These are phyloP conservation scores for Parauchenoglanis ngamensis DNA, from an alignment of 2,797 vertebrate genomes.

Conservation along the genomic window DNA sequence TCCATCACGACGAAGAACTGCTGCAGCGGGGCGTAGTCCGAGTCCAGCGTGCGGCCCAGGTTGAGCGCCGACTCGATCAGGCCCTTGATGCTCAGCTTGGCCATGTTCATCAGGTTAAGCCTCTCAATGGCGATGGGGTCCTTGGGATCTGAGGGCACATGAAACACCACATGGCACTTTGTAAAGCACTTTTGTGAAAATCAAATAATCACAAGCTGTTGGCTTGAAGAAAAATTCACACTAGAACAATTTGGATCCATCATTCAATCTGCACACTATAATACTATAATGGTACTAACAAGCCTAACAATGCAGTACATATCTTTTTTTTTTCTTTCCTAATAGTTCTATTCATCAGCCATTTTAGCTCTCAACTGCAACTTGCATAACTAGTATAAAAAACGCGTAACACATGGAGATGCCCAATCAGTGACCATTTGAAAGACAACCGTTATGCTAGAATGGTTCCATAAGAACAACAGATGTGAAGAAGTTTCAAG, in stretches of 20 bases:
- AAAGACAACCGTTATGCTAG: not conserved
- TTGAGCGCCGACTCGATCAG: conserved; percentile 96
- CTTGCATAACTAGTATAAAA: not conserved
- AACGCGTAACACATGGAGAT: not conserved
- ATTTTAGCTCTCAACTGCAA: not conserved
- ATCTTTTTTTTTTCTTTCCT: not conserved
- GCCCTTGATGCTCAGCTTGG: conserved; percentile 97
- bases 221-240: not conserved
- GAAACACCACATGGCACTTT: conserved; percentile 2
- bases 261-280: not conserved
- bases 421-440: not conserved
- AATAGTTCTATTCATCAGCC: not conserved
- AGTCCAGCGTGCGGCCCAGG: conserved; percentile 93
- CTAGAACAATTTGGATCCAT: not conserved
- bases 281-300: not conserved
- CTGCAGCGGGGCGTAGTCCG: conserved; percentile 95
- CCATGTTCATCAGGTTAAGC: conserved; percentile 99
- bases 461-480: not conserved
- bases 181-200: not conserved
- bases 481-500: not conserved
- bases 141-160: conserved; percentile 85
- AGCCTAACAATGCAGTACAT: not conserved
- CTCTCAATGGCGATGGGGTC: conserved; percentile 97
- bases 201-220: not conserved
- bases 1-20: conserved; percentile 99